Evolutionary conservation across 2,113 vertebrate species (phyloP).

Genomic region (Vulpes lagopus): DNA sequence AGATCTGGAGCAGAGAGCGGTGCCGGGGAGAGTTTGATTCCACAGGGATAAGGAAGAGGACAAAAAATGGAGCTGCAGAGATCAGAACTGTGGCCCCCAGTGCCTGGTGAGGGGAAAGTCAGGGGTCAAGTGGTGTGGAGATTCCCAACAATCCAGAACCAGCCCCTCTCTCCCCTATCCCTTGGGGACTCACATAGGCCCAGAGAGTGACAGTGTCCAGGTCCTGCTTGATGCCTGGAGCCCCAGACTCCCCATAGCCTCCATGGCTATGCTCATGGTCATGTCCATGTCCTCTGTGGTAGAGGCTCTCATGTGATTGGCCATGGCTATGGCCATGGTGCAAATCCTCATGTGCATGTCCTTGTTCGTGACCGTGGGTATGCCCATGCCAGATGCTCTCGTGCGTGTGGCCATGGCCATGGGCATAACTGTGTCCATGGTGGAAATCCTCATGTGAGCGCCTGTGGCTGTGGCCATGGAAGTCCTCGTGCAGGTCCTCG

Average conservation of each 20-base stretch:
- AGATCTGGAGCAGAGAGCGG: constrained; percentile 92
- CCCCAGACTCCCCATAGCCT: constrained; percentile 51
- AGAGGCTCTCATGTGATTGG: constrained; percentile 63
- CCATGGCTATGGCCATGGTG: constrained; percentile 71
- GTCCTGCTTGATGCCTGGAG: constrained; percentile 79
- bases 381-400: constrained; percentile 81
- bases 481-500: constrained; percentile 82
- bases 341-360: constrained; percentile 75
- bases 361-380: constrained; percentile 68
- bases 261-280: constrained; percentile 59
- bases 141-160: background rate
- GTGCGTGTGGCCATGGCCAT: constrained; percentile 81
- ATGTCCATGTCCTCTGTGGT: constrained; percentile 63
- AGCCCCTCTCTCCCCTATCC: constrained; percentile 22
- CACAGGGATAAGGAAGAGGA: constrained; percentile 95
- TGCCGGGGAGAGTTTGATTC: constrained; percentile 94
- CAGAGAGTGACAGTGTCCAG: constrained; percentile 90
- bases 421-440: constrained; percentile 79
- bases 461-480: constrained; percentile 62
- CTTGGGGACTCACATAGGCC: constrained; percentile 89
- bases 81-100: constrained; percentile 94
- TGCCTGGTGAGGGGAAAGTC: constrained; percentile 85
- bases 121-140: background rate
- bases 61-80: constrained; percentile 94
- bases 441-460: constrained; percentile 79